Evolutionary conservation across 2,888 invertebrate species (phyloP).

Genomic region (Drosophila kokeensis): DNA sequence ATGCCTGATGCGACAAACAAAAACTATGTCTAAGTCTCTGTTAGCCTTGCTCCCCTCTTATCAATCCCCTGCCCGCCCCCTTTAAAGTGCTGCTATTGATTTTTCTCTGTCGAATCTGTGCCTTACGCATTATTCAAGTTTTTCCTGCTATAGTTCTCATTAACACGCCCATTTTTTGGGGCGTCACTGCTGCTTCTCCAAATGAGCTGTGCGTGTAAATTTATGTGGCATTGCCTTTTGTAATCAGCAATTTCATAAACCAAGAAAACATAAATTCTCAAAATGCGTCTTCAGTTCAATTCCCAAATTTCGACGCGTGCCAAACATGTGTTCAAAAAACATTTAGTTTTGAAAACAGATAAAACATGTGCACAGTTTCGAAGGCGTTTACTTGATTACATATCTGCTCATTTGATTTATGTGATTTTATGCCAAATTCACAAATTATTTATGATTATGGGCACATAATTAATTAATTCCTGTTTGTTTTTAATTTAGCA

Average conservation of each 20-base stretch:
- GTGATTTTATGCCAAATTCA: neutral
- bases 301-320: slow-evolving; percentile 58
- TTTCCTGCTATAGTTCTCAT: slow-evolving; percentile 40
- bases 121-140: slow-evolving; percentile 47
- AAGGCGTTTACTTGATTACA: slow-evolving; percentile 1
- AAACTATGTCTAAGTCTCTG: slow-evolving; percentile 28
- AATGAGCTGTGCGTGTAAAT: slow-evolving; percentile 45
- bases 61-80: neutral
- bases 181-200: neutral
- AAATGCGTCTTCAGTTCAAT: too few species aligned
- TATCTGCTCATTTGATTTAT: neutral
- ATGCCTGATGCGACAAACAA: slow-evolving; percentile 23
- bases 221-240: slow-evolving; percentile 69
- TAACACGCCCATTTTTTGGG: slow-evolving; percentile 58
- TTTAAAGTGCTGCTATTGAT: slow-evolving; percentile 53
- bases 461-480: neutral
- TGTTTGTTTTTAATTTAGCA: neutral
- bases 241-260: slow-evolving; percentile 60
- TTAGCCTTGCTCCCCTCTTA: neutral
- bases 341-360: neutral
- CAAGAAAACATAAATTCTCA: slow-evolving; percentile 46
- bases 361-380: slow-evolving; percentile 24
- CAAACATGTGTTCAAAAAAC: slow-evolving; percentile 30
- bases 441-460: neutral
- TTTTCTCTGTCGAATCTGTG: slow-evolving; percentile 24